Evolutionary conservation across 2,113 vertebrate species (phyloP), one percentile per base, ranked within the genome.

Genomic region (Bufo gargarizans): DNA sequence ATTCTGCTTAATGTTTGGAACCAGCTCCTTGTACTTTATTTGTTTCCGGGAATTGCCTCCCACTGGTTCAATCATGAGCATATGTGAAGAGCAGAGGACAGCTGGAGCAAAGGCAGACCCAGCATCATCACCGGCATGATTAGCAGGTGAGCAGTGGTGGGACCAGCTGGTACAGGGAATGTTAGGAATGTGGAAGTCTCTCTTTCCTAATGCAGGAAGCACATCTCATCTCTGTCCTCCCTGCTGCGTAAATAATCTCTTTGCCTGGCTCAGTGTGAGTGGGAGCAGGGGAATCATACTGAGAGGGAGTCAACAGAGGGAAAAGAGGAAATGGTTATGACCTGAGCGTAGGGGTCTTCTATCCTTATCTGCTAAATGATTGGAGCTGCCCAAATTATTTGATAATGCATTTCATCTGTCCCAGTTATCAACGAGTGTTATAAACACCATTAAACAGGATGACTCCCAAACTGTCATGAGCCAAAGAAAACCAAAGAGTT

Each of bases 101-200:
- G 45, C 59, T 17, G 63, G 82, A 89, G 81, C 61, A 17, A 84
- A 84, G 63, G 47, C 72, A 89, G 81, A 84, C 49, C 45, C n/a
- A 58, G 50, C 45, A 84, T 78, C 47, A 65, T 78, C 82, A 69
- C 50, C 4, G 16, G 43, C 72, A 63, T 84, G 81, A 89, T 84
- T 33, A 84, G 86, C 82, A 90, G 89, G 86, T 80, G 86, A 85
- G 89, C 72, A 11, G 65, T n/a, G 49, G 45, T 79, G 82, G 89
- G 74, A 90, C 86, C 86, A 90, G 86, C 81, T 90, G 89, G 86
- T 86, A 88, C 89, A 55, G 86, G 65, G 82, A 90, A 90, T 90
- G 81, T 33, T 10, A 80, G 86, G 86, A 90, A 88, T 90, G 81
- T 87, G 80, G 82, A 78, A 79, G 71, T 47, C 82, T 59, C 74